These are phyloP conservation scores for Anarhynchus alexandrinus DNA, from an alignment of 2,113 vertebrate species.

Conservation along the genomic window DNA sequence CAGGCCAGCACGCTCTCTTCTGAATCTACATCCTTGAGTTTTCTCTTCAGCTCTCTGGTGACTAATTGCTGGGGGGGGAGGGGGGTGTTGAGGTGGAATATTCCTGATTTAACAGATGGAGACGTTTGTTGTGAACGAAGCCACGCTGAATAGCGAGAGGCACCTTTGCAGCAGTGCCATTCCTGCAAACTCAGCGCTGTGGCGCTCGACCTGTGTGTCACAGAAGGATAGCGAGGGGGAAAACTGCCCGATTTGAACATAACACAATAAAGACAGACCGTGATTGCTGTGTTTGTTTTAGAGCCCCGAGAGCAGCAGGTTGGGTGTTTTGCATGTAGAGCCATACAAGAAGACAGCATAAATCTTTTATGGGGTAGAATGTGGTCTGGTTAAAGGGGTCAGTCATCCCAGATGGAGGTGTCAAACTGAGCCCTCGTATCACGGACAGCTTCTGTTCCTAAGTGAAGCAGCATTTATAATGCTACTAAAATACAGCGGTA, in stretches of 20 bases:
- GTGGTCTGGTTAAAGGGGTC: neutral
- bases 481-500: neutral
- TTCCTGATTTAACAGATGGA: neutral
- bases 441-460: neutral
- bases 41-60: neutral
- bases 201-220: neutral
- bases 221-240: neutral
- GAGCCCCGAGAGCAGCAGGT: neutral
- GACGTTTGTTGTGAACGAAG: neutral
- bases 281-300: neutral
- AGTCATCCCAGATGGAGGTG: neutral
- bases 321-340: neutral
- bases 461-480: slow-evolving; percentile 1
- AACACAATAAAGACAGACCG: neutral
- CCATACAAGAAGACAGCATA: neutral
- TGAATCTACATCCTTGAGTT: neutral
- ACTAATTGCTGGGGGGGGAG: neutral
- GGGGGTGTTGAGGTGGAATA: neutral
- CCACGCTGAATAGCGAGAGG: neutral
- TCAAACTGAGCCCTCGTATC: neutral
- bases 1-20: neutral
- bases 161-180: neutral
- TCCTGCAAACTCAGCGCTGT: neutral
- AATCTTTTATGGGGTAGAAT: neutral
- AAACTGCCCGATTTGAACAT: fast-evolving